Percentiles rank a stretch among this genome's conserved stretches.
Evolutionary conservation across 2,797 vertebrate species (phyloP).

Genomic region (Otolemur crassicaudatus): DNA sequence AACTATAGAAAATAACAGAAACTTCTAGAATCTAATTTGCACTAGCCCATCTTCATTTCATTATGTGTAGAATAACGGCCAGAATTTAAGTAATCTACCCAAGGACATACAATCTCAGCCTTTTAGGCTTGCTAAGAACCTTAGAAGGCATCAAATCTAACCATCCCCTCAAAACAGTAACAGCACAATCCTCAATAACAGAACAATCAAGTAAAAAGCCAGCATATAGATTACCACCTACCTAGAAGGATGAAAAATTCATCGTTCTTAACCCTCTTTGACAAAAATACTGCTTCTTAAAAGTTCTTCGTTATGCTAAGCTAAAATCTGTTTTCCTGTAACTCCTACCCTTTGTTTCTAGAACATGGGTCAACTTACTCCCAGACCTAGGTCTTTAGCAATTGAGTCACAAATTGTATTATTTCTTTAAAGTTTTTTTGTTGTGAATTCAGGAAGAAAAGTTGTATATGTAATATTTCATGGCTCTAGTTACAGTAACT

Average conservation of each 20-base stretch:
- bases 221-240: not conserved
- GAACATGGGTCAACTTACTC: not conserved
- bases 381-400: not conserved
- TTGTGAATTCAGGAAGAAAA: constrained; percentile 38
- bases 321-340: not conserved
- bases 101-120: constrained; percentile 13
- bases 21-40: not conserved
- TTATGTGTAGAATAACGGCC: not conserved
- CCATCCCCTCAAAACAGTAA: not conserved
- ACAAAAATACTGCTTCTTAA: not conserved
- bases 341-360: not conserved
- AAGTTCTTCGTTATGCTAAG: not conserved
- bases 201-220: not conserved
- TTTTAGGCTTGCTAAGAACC: constrained; percentile 43
- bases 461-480: not conserved
- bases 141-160: constrained; percentile 49
- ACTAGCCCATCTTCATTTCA: not conserved
- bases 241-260: not conserved
- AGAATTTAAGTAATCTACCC: constrained; percentile 29
- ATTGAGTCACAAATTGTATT: constrained; percentile 17
- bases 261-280: not conserved
- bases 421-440: constrained; percentile 6
- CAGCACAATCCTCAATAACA: not conserved
- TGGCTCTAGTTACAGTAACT: constrained; percentile 7
- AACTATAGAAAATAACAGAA: not conserved